Evolutionary conservation across 2,888 invertebrate species (phyloP), one percentile per base, ranked within the genome.

Genomic region (Stictocephala bisonia): DNA sequence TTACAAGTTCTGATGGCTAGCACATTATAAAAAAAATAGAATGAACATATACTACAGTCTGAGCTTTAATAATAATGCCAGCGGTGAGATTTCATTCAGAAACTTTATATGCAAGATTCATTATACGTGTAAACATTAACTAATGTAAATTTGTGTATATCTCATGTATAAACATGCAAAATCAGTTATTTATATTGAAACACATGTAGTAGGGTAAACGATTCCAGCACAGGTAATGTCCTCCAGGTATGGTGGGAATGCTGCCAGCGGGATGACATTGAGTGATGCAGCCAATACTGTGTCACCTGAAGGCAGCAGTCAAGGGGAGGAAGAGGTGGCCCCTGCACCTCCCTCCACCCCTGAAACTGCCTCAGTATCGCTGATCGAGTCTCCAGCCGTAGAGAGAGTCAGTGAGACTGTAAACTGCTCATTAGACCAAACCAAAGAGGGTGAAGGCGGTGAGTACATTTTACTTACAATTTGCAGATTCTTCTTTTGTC

Each of bases 251-350:
- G 75, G 75, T 11, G 71, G 73, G 11, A 72, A 69, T 27, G 44
- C 67, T 2, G 41, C 64, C 1, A 50, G 66, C 3, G 67, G 73
- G 9, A 80, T 80, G 80, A 79, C 79, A 26, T 74, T 79, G 11
- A 79, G 78, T 58, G 79, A 78, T 60, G 78, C 77, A 13, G 74
- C 72, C 67, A 77, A 72, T 75, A 77, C 76, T 72, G 77, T 75
- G 60, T 76, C 74, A 60, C 78, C 75, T 53, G 53, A 75, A 24
- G 77, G 74, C 64, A 76, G 77, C 75, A 74, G 74, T 35, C 74
- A 71, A 20, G 64, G 31, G 15, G 76, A 73, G 18, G 69, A 3
- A 6, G 74, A 58, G 13, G 18, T 44, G 3, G 35, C 58, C n/a
- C 4, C 31, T 6, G 15, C 58, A n/a, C 2, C 40, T 20, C 40